A percentile compares a stretch with the other conserved stretches of the same genome.
These are phyloP conservation scores for Drosophila infuscata DNA, from an alignment of 2,888 invertebrate genomes.

Conservation along the genomic window DNA sequence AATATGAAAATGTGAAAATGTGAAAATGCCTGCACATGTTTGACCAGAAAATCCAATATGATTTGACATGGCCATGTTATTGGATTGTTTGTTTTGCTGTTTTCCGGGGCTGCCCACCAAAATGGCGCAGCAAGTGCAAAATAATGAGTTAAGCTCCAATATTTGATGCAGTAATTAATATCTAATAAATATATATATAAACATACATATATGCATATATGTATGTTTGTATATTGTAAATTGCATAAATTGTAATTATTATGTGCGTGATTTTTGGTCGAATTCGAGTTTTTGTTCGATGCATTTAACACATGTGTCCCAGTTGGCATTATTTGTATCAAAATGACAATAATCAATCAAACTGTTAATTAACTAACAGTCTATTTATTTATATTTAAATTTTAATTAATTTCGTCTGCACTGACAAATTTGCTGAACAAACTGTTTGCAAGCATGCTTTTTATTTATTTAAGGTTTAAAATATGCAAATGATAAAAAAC, in stretches of 20 bases:
- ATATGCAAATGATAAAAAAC: neutral
- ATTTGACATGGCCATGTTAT: conserved; percentile 7
- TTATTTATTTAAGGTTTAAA: neutral
- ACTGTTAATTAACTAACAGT: conserved; percentile 72
- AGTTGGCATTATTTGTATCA: conserved; percentile 42
- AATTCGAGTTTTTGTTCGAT: conserved; percentile 13
- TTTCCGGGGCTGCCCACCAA: neutral
- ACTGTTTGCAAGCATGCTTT: neutral
- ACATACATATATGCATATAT: neutral
- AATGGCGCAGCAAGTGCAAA: conserved; percentile 24
- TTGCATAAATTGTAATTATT: conserved; percentile 64
- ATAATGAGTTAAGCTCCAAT: conserved; percentile 55
- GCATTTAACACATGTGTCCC: neutral
- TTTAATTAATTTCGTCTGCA: conserved; percentile 61
- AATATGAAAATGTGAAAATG: conserved; percentile 15
- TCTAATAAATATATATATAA: conserved; percentile 1
- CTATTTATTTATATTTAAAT: conserved; percentile 58
- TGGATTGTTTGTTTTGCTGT: neutral
- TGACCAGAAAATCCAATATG: conserved; percentile 17
- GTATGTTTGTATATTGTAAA: neutral
- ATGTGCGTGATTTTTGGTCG: conserved; percentile 72
- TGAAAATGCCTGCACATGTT: neutral
- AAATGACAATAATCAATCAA: conserved; percentile 69
- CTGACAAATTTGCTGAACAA: neutral
- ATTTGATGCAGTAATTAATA: conserved; percentile 67